A percentile compares a stretch with the other conserved stretches of the same genome.
Conservation (phyloP, 2,888 invertebrate species). For the Drosophila austrosaltans region DNA sequence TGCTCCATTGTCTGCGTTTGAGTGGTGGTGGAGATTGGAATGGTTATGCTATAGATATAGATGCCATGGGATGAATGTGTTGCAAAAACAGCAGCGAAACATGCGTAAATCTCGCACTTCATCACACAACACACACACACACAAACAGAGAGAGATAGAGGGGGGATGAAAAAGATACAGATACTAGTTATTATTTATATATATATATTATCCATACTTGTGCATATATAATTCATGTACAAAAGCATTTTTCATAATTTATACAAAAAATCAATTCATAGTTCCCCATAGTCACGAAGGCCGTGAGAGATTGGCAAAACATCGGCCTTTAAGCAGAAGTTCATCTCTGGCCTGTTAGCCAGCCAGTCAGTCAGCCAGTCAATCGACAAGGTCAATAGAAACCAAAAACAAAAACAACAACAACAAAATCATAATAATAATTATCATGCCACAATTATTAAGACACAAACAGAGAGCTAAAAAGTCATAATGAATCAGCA, state of each 20-base stretch:
- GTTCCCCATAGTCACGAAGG: conserved; percentile 53
- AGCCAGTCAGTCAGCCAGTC: conserved; percentile 22
- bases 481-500: conserved; percentile 42
- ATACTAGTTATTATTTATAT: too few species aligned
- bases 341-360: conserved; percentile 42
- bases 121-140: conserved; percentile 14
- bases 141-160: background rate
- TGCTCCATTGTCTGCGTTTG: conserved; percentile 44
- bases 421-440: conserved; percentile 35
- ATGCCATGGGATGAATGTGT: conserved; percentile 1
- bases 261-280: conserved; percentile 58
- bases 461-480: conserved; percentile 41
- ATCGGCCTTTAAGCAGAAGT: conserved; percentile 49
- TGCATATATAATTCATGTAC: conserved; percentile 19
- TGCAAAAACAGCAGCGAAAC: conserved; percentile 23
- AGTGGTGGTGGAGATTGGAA: background rate
- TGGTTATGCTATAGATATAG: background rate
- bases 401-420: conserved; percentile 28
- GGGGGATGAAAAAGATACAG: background rate
- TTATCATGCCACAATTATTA: conserved; percentile 62
- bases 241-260: conserved; percentile 26
- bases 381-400: conserved; percentile 60
- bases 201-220: background rate
- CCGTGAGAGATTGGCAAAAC: conserved; percentile 56
- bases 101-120: conserved; percentile 34